Evolutionary conservation across 2,113 vertebrate genomes (phyloP).

Genomic region (Gnathonemus longibarbis): DNA sequence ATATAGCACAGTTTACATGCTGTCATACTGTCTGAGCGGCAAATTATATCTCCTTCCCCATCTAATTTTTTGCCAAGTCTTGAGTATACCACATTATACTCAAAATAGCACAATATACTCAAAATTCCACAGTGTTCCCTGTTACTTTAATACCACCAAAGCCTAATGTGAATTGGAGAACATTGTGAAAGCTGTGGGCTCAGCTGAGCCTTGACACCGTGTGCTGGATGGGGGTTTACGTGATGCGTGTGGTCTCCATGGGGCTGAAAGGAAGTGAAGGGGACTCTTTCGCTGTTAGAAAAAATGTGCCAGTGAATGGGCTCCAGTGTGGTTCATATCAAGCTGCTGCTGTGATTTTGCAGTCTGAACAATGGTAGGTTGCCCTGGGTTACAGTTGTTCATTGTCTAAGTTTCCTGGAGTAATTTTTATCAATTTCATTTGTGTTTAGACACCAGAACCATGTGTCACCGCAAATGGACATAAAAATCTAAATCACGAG

Average conservation of each 20-base stretch:
- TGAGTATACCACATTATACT: not conserved
- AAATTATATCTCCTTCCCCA: not conserved
- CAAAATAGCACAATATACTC: not conserved
- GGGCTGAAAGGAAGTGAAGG: conserved; percentile 3
- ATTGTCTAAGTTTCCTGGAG: conserved; percentile 15
- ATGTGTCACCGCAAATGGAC: not conserved
- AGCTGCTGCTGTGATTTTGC: not conserved
- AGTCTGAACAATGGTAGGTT: not conserved
- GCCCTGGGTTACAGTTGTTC: not conserved
- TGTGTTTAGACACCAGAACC: not conserved
- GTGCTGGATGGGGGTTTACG: not conserved
- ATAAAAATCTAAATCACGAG: conserved; percentile 2
- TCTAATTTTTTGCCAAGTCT: not conserved
- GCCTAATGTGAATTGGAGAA: conserved; percentile 2
- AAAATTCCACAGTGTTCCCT: not conserved
- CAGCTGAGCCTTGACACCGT: not conserved
- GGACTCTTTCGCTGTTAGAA: not conserved
- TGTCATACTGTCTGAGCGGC: not conserved
- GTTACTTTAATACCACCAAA: not conserved
- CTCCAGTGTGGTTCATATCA: not conserved
- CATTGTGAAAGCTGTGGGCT: conserved; percentile 24
- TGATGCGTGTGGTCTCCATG: not conserved
- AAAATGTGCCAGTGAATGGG: not conserved
- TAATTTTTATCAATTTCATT: conserved; percentile 8
- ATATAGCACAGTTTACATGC: not conserved